A percentile compares a stretch with the other conserved stretches of the same genome.
Conservation (phyloP, 2,888 invertebrate species). For the Sylvicola cinctus region DNA sequence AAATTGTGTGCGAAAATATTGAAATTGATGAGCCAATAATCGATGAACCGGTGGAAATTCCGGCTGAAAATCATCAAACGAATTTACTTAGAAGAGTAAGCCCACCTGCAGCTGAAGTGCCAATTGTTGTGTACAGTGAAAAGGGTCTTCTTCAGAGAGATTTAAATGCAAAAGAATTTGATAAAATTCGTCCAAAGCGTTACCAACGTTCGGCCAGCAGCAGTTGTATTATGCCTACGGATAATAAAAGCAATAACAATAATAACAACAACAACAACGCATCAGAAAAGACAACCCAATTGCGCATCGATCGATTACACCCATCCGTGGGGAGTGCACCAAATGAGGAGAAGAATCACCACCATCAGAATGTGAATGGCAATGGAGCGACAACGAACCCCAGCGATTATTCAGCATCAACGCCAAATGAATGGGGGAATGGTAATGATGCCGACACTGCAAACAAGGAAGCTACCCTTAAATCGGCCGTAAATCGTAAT, state of each 20-base stretch:
- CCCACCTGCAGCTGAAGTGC: constrained; percentile 3
- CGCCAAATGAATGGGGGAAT: neutral
- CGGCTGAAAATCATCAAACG: neutral
- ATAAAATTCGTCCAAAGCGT: constrained; percentile 1
- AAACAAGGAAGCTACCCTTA: neutral
- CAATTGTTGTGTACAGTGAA: constrained; percentile 7
- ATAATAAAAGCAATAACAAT: neutral
- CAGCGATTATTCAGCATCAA: neutral
- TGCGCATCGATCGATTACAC: too few relatives aligned
- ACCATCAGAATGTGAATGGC: neutral
- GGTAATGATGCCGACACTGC: neutral
- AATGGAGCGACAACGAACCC: too few relatives aligned
- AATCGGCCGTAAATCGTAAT: neutral
- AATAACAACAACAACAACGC: too few relatives aligned
- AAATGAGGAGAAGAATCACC: too few relatives aligned
- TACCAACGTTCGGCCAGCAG: neutral
- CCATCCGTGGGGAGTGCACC: too few relatives aligned
- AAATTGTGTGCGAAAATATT: too few relatives aligned
- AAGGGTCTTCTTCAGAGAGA: constrained; percentile 8
- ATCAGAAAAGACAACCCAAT: neutral
- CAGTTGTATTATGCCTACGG: neutral
- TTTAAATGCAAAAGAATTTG: constrained; percentile 9
- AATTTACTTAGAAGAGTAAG: too few relatives aligned
- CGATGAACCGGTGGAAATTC: neutral
- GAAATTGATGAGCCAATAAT: too few relatives aligned